phyloP scores from a whole-genome alignment of 2,113 vertebrate genomes.

The Haemorhous mexicanus region DNA sequence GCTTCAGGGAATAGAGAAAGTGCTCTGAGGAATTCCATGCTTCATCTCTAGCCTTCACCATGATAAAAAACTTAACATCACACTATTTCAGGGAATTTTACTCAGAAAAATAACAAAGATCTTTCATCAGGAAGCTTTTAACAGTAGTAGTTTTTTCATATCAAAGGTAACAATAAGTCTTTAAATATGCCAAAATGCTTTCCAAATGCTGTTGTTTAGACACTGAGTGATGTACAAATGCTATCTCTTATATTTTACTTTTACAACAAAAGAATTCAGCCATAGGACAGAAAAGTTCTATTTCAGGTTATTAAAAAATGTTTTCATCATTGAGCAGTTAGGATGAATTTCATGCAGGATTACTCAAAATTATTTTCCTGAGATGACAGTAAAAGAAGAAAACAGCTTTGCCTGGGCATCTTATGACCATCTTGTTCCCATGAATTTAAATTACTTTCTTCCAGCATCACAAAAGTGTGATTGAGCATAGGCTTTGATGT shows the following conservation, averaged over 20 bases:
- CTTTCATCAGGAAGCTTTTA: not conserved
- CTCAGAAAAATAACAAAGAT: not conserved
- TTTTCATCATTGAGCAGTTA: not conserved
- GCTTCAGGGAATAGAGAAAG: not conserved
- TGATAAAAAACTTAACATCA: not conserved
- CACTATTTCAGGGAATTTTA: not conserved
- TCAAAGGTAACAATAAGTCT: not conserved
- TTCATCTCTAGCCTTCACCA: not conserved
- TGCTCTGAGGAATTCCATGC: not conserved
- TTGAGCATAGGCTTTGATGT: not conserved
- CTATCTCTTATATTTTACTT: not conserved
- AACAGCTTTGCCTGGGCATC: not conserved
- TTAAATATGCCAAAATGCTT: not conserved
- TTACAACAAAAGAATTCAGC: not conserved
- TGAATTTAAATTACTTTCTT: not conserved
- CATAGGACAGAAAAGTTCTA: not conserved
- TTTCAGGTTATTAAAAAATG: not conserved
- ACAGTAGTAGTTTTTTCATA: not conserved
- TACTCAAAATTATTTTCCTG: not conserved
- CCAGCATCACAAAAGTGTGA: not conserved
- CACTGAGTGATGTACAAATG: not conserved
- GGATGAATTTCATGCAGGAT: not conserved
- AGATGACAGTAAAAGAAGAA: not conserved
- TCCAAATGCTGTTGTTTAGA: not conserved
- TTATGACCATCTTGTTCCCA: not conserved